phyloP scores from a whole-genome alignment of 92 coral and sea anemone genomes.

The Blastomussa wellsi region DNA sequence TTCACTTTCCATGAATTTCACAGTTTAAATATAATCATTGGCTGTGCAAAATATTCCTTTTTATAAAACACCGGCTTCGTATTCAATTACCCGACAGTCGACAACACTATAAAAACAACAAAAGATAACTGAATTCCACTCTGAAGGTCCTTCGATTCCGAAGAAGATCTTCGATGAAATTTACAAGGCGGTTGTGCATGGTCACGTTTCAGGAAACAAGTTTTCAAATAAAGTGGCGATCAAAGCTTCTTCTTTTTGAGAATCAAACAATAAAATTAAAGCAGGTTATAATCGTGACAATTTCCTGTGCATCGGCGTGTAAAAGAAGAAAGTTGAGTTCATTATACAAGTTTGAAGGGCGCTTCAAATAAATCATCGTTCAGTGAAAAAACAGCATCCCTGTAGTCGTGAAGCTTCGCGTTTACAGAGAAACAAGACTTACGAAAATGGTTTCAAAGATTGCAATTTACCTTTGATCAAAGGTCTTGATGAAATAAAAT shows the following conservation, averaged over 20 bases:
- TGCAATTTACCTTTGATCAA: neutral
- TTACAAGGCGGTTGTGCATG: neutral
- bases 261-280: neutral
- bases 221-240: neutral
- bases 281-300: neutral
- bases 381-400: neutral
- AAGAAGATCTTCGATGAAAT: neutral
- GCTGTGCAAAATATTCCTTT: neutral
- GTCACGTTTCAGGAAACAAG: neutral
- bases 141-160: neutral
- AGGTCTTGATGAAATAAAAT: neutral
- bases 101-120: neutral
- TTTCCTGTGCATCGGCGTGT: neutral
- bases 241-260: neutral
- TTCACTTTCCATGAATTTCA: neutral
- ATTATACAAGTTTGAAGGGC: slow-evolving; percentile 20
- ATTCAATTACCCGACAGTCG: neutral
- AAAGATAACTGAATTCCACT: neutral
- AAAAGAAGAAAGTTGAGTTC: slow-evolving; percentile 7
- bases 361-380: neutral
- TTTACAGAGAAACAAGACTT: neutral
- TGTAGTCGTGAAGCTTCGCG: neutral
- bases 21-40: neutral
- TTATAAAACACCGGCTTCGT: neutral
- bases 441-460: neutral